Evolutionary conservation across 2,888 invertebrate genomes (phyloP).

Genomic region (Andrena chrysosceles): DNA sequence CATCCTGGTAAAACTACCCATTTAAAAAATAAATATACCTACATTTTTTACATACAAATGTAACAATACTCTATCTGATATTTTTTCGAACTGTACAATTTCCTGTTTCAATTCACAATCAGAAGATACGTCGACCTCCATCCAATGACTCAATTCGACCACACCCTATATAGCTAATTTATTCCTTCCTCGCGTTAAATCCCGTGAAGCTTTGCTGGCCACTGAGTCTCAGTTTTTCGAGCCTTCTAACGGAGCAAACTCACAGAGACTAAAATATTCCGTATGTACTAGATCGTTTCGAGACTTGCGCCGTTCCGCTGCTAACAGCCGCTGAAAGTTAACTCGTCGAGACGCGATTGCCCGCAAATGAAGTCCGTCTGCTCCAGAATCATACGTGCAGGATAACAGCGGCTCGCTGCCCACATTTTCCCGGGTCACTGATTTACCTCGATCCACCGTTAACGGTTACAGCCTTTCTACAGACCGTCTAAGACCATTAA

Average conservation of each 20-base stretch:
- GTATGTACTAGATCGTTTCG: not conserved
- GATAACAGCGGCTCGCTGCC: conserved; percentile 34
- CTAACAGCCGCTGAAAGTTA: not conserved
- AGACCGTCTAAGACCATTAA: conserved; percentile 20
- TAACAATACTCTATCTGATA: no score
- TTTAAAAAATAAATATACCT: no score
- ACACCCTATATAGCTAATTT: not conserved
- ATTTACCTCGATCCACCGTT: conserved; percentile 48
- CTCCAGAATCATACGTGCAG: conserved; percentile 25
- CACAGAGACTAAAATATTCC: not conserved
- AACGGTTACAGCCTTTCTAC: conserved; percentile 28
- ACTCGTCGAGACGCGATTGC: conserved; percentile 1
- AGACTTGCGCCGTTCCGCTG: not conserved
- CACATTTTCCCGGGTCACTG: conserved; percentile 51
- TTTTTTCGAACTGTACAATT: no score
- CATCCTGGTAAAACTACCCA: no score
- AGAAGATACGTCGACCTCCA: no score
- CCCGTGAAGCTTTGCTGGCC: not conserved
- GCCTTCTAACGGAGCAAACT: not conserved
- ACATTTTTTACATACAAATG: no score
- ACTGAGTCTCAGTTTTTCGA: not conserved
- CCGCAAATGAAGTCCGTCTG: conserved; percentile 6
- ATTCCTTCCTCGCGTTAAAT: not conserved
- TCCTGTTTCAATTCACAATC: no score
- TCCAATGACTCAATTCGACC: no score